Evolutionary conservation across 2,888 invertebrate species (phyloP).

Genomic region (Ligdia adustata): DNA sequence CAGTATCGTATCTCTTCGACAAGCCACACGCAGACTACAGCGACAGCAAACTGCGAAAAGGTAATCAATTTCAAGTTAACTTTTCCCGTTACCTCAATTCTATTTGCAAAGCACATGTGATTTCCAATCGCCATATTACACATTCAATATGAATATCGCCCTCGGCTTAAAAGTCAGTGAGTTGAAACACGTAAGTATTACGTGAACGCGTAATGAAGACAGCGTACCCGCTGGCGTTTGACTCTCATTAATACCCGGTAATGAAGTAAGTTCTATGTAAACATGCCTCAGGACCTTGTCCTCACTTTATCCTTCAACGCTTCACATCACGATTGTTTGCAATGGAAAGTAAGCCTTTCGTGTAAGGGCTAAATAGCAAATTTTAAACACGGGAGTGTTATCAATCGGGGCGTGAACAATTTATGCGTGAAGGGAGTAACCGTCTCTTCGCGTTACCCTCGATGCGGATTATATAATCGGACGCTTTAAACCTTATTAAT

Average conservation of each 20-base stretch:
- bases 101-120: slow-evolving; percentile 14
- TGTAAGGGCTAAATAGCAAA: slow-evolving; percentile 41
- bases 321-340: slow-evolving; percentile 45
- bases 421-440: slow-evolving; percentile 63
- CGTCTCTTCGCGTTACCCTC: slow-evolving; percentile 58
- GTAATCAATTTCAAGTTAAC: slow-evolving; percentile 57
- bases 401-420: slow-evolving; percentile 58
- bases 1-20: slow-evolving; percentile 95
- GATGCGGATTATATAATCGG: slow-evolving; percentile 65
- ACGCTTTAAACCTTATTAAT: slow-evolving; percentile 65
- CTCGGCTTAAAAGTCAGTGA: slow-evolving; percentile 50
- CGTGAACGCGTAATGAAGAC: slow-evolving; percentile 55
- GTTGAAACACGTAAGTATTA: slow-evolving; percentile 54
- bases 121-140: slow-evolving; percentile 16
- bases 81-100: neutral
- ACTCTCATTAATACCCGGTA: slow-evolving; percentile 74
- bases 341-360: slow-evolving; percentile 61
- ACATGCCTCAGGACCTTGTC: slow-evolving; percentile 71
- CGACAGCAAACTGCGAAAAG: slow-evolving; percentile 89
- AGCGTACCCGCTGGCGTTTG: slow-evolving; percentile 57
- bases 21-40: slow-evolving; percentile 93
- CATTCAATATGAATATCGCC: slow-evolving; percentile 5
- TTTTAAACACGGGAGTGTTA: slow-evolving; percentile 41
- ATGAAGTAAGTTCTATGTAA: slow-evolving; percentile 80
- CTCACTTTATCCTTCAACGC: slow-evolving; percentile 66